Evolutionary conservation across 2,113 vertebrate genomes (phyloP).

Genomic region (Scophthalmus maximus): DNA sequence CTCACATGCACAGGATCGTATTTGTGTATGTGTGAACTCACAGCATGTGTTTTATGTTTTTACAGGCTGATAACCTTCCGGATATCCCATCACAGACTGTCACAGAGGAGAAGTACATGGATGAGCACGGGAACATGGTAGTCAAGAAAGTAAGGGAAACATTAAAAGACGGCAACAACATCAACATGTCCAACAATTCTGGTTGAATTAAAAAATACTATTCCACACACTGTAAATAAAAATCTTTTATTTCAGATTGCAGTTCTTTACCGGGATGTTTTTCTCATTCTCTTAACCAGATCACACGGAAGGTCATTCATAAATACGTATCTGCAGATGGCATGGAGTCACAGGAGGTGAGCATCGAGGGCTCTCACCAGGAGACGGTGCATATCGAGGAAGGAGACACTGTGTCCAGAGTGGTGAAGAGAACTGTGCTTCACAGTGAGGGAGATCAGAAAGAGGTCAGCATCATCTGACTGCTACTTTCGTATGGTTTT

Average conservation of each 20-base stretch:
- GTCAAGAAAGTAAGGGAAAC: conserved; percentile 89
- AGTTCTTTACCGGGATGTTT: neutral
- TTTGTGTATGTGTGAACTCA: conserved; percentile 18
- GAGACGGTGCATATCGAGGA: conserved; percentile 84
- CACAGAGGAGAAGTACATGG: conserved; percentile 93
- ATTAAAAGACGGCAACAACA: neutral
- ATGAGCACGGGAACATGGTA: conserved; percentile 92
- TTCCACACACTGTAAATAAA: neutral
- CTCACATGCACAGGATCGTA: neutral
- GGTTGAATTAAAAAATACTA: no score
- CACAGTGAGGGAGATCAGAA: conserved; percentile 86
- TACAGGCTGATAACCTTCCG: conserved; percentile 90
- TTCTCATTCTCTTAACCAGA: conserved; percentile 73
- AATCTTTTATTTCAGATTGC: neutral
- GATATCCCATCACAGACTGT: conserved; percentile 90
- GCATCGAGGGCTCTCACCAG: conserved; percentile 86
- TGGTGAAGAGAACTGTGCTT: conserved; percentile 92
- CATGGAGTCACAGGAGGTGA: conserved; percentile 88
- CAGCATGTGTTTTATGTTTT: conserved; percentile 4
- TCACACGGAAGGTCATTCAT: conserved; percentile 93
- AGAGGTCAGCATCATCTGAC: conserved; percentile 82
- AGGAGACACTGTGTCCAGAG: conserved; percentile 90
- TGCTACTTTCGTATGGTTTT: neutral
- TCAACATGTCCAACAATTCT: neutral
- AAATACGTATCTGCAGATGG: conserved; percentile 89